A percentile compares a stretch with the other conserved stretches of the same genome.
Conservation (phyloP, 2,113 vertebrate genomes). For the Sceloporus undulatus region DNA sequence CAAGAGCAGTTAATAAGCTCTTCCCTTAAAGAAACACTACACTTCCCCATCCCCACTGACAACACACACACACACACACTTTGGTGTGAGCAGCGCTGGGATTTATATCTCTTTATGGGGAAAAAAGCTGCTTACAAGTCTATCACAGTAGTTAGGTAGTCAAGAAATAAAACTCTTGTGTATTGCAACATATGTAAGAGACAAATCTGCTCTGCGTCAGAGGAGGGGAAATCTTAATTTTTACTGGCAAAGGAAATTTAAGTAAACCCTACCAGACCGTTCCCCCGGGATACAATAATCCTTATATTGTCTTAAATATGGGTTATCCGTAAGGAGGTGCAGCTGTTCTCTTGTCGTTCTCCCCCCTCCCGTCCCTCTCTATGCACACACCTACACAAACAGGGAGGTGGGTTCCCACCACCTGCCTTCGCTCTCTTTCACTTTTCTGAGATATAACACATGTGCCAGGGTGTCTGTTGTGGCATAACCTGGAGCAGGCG, state of each 20-base stretch:
- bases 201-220: conserved; percentile 31
- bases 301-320: not conserved
- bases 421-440: not conserved
- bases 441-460: not conserved
- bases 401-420: too few relatives aligned
- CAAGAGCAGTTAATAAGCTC: conserved; percentile 71
- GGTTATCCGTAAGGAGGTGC: not conserved
- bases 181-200: conserved; percentile 13
- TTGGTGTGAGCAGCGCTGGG: not conserved
- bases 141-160: not conserved
- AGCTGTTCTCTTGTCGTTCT: not conserved
- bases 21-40: conserved; percentile 68
- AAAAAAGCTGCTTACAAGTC: conserved; percentile 26
- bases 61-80: not conserved
- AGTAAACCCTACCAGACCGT: not conserved
- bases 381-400: not conserved
- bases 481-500: not conserved
- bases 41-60: conserved; percentile 25
- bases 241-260: not conserved
- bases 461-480: not conserved
- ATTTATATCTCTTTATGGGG: not conserved
- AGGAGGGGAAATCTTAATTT: too few relatives aligned
- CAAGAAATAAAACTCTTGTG: conserved; percentile 26
- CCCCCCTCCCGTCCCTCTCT: too few relatives aligned
- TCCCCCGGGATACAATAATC: not conserved